Evolutionary conservation across 2,888 invertebrate species (phyloP), one percentile per base, ranked within the genome.

Genomic region (Hirudinaria manillensis): DNA sequence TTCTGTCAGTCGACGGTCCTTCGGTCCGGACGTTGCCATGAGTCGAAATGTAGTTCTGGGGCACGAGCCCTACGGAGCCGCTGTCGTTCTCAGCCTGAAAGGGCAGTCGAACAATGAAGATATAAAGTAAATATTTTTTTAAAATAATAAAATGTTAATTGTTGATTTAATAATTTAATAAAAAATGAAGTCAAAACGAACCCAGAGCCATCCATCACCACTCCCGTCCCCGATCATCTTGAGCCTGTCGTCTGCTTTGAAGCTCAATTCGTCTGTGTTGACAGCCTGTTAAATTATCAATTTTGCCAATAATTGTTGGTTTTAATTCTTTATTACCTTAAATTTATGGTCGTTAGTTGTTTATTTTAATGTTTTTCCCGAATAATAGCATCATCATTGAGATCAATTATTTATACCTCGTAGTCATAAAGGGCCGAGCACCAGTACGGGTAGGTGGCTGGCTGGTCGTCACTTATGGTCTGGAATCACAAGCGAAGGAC

Each of bases 351-450:
- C 16, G 16, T 45, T 45, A 4, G 16, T 45, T 45, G 45, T 45
- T 16, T 45, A 16, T 45, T 27, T 27, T 32, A n/a, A 29, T 55
- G n/a, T 0, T 51, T 32, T 55, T 56, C 6, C 7, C 24, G 27
- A 21, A 16, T 13, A 27, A 34, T 34, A 24, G 7, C n/a, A 1
- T 7, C n/a, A 6, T 24, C 13, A 61, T 61, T 29, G n/a, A 61
- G 7, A 10, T 27, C 13, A 16, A 56, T 56, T 24, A n/a, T n/a
- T n/a, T n/a, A n/a, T n/a, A 94, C 94, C 85, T 92, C 91, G 84
- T 95, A 96, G 36, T 93, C 92, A 85, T 95, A 96, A 56, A 95
- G 88, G 3, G 94, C 94, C 19, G 93, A 92, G 86, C 94, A 94
- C 86, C 92, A 93, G 82, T 92, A 72, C 32, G 84, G 83, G 76